Evolutionary conservation across 2,113 vertebrate genomes (phyloP).

Genomic region (Capricornis sumatraensis): DNA sequence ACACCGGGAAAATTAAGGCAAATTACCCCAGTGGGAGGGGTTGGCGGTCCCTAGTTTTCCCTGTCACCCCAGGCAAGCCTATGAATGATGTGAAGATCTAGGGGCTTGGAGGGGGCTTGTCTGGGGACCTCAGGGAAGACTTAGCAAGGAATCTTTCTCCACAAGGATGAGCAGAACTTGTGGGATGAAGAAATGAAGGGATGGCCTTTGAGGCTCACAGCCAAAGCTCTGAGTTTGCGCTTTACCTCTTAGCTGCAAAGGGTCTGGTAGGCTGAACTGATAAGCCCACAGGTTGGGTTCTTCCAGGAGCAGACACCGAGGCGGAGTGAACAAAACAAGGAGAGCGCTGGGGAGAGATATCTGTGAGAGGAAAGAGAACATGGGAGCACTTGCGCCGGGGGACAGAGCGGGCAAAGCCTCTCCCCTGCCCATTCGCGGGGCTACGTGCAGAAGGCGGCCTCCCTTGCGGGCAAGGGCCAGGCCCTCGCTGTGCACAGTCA

Average conservation of each 20-base stretch:
- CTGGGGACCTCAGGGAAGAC: background rate
- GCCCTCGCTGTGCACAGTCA: fast-evolving
- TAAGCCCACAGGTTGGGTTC: background rate
- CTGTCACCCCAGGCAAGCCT: background rate
- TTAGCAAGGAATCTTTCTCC: background rate
- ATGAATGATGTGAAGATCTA: too few species aligned
- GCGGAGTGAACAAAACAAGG: fast-evolving
- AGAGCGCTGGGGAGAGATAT: background rate
- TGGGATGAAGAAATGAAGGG: background rate
- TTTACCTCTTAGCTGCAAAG: fast-evolving
- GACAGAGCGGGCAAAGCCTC: background rate
- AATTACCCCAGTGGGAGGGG: background rate
- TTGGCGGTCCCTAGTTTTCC: background rate
- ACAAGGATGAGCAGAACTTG: background rate
- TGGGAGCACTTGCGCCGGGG: fast-evolving
- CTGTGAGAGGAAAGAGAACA: background rate
- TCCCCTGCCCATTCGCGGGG: fast-evolving
- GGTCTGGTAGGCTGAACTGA: background rate
- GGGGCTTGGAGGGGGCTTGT: too few species aligned
- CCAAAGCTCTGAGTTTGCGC: background rate
- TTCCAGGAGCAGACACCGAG: background rate
- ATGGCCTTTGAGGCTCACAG: too few species aligned
- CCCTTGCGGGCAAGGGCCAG: fast-evolving
- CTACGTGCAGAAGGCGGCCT: fast-evolving
- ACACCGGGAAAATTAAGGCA: fast-evolving